These are phyloP conservation scores for Mylabris sibirica DNA, from an alignment of 2,888 invertebrate species.

Conservation along the genomic window DNA sequence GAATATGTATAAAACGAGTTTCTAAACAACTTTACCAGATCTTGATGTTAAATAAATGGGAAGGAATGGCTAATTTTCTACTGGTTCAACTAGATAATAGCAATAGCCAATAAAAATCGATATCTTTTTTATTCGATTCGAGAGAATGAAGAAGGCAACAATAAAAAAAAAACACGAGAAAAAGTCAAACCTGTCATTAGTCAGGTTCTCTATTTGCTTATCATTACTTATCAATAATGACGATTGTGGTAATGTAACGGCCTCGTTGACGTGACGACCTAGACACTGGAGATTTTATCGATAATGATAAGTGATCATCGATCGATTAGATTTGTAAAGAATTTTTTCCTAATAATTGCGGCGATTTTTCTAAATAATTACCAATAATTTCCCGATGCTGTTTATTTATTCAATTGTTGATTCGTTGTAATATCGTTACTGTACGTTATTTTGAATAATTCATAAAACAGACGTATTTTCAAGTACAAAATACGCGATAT, in stretches of 20 bases:
- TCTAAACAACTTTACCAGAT: not conserved
- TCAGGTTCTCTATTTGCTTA: not conserved
- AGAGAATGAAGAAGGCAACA: too few species aligned
- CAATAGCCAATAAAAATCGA: not conserved
- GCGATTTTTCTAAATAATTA: not conserved
- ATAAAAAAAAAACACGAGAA: too few species aligned
- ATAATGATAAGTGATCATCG: not conserved
- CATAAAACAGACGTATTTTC: conserved; percentile 24
- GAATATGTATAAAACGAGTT: not conserved
- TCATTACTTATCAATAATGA: too few species aligned
- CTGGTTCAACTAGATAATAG: not conserved
- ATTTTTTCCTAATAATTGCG: not conserved
- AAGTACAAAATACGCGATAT: conserved; percentile 29
- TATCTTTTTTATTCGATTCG: not conserved
- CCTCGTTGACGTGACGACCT: not conserved
- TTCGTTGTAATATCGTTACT: not conserved
- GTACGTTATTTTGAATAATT: conserved; percentile 23
- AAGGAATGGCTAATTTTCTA: conserved; percentile 1
- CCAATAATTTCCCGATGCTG: not conserved
- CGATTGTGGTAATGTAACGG: not conserved
- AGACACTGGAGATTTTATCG: not conserved
- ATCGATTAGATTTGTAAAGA: not conserved
- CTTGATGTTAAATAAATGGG: too few species aligned
- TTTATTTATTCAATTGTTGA: not conserved
- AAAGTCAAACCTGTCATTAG: not conserved